Percentiles rank a stretch among this genome's conserved stretches.
These are phyloP conservation scores for Crematogaster levior DNA, from an alignment of 2,888 invertebrate genomes.

Conservation along the genomic window DNA sequence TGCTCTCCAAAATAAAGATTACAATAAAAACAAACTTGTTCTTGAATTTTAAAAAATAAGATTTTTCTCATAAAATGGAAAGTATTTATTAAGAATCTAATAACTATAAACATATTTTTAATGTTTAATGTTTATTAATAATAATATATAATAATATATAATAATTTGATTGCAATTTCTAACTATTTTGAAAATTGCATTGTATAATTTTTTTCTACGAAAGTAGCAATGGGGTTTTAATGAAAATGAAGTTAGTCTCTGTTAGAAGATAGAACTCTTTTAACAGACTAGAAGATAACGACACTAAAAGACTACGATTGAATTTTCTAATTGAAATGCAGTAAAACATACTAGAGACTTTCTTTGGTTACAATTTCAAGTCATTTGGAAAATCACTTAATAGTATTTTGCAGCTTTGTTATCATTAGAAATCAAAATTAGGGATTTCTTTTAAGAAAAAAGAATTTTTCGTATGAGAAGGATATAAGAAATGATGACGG, in stretches of 20 bases:
- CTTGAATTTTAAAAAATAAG: neutral
- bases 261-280: neutral
- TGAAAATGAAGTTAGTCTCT: neutral
- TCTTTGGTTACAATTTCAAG: neutral
- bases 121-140: no score
- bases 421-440: neutral
- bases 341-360: neutral
- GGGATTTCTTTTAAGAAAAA: neutral
- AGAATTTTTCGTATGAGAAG: neutral
- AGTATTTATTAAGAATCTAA: neutral
- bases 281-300: neutral
- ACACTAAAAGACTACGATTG: neutral
- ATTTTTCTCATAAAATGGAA: neutral
- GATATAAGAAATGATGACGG: neutral
- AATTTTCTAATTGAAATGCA: neutral
- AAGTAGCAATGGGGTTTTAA: neutral
- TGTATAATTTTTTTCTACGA: neutral
- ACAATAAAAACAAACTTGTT: neutral
- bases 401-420: neutral
- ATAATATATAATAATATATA: no score
- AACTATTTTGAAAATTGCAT: neutral
- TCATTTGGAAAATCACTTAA: constrained; percentile 4
- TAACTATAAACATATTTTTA: neutral
- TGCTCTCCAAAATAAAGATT: neutral
- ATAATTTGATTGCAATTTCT: neutral